These are phyloP conservation scores for Smutsia gigantea DNA, from an alignment of 2,797 vertebrate genomes.

Conservation along the genomic window DNA sequence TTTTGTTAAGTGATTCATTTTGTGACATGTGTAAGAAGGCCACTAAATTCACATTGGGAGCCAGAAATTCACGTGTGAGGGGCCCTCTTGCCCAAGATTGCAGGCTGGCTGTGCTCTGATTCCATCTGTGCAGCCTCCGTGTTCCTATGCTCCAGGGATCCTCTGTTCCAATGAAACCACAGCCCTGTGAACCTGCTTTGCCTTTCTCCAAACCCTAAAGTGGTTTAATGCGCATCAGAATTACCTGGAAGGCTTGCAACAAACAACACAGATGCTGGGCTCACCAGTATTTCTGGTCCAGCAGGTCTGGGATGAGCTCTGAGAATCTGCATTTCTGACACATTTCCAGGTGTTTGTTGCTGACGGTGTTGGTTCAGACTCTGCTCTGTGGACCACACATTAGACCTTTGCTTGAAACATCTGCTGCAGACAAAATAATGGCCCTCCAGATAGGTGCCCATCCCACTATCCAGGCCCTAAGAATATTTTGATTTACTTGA, in stretches of 20 bases:
- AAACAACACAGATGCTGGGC: background rate
- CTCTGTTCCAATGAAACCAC: background rate
- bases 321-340: constrained; percentile 1
- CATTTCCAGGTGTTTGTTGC: background rate
- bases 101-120: background rate
- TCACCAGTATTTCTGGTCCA: background rate
- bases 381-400: background rate
- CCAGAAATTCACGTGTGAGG: background rate
- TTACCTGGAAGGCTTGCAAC: background rate
- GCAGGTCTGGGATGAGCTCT: background rate
- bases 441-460: background rate
- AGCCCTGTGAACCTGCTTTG: background rate
- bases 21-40: background rate
- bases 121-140: background rate
- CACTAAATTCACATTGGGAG: background rate
- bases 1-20: background rate
- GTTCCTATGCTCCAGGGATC: background rate
- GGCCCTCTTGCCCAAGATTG: background rate
- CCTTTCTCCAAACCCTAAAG: background rate
- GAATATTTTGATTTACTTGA: background rate
- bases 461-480: background rate
- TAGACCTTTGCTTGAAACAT: background rate
- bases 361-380: background rate
- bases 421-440: background rate
- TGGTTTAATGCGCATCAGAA: background rate